Evolutionary conservation across 2,797 vertebrate species (phyloP).

Genomic region (Chelidonichthys spinosus): DNA sequence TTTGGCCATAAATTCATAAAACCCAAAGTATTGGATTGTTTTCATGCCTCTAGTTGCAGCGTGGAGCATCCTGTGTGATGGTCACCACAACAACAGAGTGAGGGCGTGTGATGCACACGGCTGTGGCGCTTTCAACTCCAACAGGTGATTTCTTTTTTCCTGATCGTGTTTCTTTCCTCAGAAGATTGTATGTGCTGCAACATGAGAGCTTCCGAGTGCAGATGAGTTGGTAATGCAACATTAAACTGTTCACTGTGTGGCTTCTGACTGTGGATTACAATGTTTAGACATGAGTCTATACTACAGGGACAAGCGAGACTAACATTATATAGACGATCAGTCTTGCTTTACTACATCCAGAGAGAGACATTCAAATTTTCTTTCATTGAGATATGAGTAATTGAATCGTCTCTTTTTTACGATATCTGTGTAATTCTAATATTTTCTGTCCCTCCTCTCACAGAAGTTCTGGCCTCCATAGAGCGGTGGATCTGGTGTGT

Average conservation of each 20-base stretch:
- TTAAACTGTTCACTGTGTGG: neutral
- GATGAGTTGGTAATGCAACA: neutral
- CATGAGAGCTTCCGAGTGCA: neutral
- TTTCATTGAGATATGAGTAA: conserved; percentile 18
- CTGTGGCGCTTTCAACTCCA: conserved; percentile 66
- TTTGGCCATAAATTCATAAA: too few species aligned
- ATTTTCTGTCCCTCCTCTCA: conserved; percentile 10
- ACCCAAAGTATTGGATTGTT: too few species aligned
- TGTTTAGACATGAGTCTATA: neutral
- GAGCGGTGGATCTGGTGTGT: conserved; percentile 76
- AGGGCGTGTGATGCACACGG: conserved; percentile 63
- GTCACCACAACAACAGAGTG: conserved; percentile 73
- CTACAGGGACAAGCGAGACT: neutral
- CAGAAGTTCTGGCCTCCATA: conserved; percentile 62
- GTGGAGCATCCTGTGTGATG: conserved; percentile 66
- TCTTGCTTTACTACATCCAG: neutral
- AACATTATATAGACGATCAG: neutral
- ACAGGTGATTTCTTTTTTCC: conserved; percentile 48
- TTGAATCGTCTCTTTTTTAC: conserved; percentile 5
- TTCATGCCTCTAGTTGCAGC: conserved; percentile 39
- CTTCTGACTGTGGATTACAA: neutral
- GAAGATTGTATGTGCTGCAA: conserved; percentile 5
- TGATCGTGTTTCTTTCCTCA: conserved; percentile 4
- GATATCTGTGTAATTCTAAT: conserved; percentile 2
- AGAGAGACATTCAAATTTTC: neutral